Percentiles rank a stretch among this genome's conserved stretches.
phyloP scores from a whole-genome alignment of 2,888 invertebrate species.

The Drepana falcataria region DNA sequence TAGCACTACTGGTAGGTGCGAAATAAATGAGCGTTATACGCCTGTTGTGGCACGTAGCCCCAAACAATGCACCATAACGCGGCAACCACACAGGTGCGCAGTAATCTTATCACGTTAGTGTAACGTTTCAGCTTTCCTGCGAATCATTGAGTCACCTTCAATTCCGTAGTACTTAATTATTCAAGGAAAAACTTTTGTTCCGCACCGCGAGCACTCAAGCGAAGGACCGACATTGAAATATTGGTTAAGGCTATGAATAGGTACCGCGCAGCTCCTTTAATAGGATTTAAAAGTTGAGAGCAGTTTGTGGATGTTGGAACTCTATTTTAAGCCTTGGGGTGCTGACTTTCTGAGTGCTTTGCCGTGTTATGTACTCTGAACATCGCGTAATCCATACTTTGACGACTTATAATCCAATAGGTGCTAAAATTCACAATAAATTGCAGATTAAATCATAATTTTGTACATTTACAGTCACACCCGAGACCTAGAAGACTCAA shows the following conservation, averaged over 20 bases:
- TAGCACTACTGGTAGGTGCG: neutral
- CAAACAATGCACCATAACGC: neutral
- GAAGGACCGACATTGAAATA: slow-evolving; percentile 24
- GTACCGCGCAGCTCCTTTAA: slow-evolving; percentile 39
- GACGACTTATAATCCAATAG: neutral
- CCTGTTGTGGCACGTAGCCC: neutral
- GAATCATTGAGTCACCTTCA: slow-evolving; percentile 29
- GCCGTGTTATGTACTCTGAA: slow-evolving; percentile 43
- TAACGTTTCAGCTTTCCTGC: slow-evolving; percentile 20
- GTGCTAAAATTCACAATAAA: neutral
- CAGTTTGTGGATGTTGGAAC: slow-evolving; percentile 46
- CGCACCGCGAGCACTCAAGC: slow-evolving; percentile 11
- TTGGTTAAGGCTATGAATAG: slow-evolving; percentile 41
- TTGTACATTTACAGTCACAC: too few relatives aligned
- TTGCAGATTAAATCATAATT: too few relatives aligned
- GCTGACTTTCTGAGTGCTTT: slow-evolving; percentile 62
- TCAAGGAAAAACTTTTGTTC: slow-evolving; percentile 28
- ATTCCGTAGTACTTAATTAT: slow-evolving; percentile 16
- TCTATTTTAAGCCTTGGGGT: slow-evolving; percentile 53
- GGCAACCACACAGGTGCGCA: slow-evolving; percentile 4
- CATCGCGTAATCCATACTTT: neutral
- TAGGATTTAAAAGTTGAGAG: slow-evolving; percentile 59
- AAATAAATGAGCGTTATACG: neutral
- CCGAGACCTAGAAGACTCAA: too few relatives aligned
- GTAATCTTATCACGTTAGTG: slow-evolving; percentile 34